Evolutionary conservation across 2,113 vertebrate genomes (phyloP), one percentile per base, ranked within the genome.

Genomic region (Dryoscopus gambensis): DNA sequence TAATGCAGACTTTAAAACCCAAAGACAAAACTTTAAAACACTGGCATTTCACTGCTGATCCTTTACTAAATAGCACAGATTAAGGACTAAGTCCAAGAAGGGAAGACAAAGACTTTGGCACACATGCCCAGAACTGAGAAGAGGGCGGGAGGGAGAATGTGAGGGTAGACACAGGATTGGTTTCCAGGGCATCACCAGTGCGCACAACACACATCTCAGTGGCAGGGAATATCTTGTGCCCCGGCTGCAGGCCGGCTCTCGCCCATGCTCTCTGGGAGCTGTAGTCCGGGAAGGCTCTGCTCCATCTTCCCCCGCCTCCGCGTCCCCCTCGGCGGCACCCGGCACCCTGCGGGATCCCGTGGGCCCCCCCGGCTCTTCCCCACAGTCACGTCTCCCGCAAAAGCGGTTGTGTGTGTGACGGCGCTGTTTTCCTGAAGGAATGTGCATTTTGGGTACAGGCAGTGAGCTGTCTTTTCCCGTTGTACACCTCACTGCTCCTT

Each of bases 241-340:
- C 75, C 4, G 40, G 71, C 68, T 39, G 86, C 68, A 24, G 78
- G 40, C 42, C 49, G 22, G 4, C 50, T 46, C 83, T n/a, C 7
- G 3, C 68, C 67, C 63, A 0, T 7, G 44, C n/a, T 76, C 56
- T 4, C 74, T 94, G 94, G 97, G 97, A 97, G 81, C 56, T 95
- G 95, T 92, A 97, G 97, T 97, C 76, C 68, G 82, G 33, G 49
- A 71, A 71, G 18, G 68, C 87, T 95, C 95, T 56, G 68, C 94
- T 95, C 97, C 96, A 93, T 95, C 89, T 93, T 90, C 65, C 73
- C 60, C 47, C 56, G 6, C 39, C 64, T n/a, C 70, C 39, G 55
- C 39, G 11, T n/a, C 55, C 60, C 68, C 44, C 37, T 11, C 10
- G 37, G 44, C 22, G 4, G 76, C 76, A 37, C 22, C 22, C 35